Base-by-base conservation (phyloP, 2,113 vertebrate species). In the Pimephales promelas region DNA sequence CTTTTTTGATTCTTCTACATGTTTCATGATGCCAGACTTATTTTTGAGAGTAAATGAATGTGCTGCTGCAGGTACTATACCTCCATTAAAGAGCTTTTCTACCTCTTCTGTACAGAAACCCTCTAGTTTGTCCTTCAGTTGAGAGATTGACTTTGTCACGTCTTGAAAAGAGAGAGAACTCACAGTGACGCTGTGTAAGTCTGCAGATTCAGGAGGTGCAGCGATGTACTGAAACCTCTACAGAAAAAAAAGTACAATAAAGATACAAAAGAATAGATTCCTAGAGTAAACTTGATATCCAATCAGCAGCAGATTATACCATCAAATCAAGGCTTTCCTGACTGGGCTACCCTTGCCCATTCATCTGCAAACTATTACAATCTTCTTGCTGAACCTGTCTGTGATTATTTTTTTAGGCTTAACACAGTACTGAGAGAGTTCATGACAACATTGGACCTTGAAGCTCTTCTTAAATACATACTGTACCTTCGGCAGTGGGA, bases 171-270 rank as follows among this genome's bases (percentile, higher is more conserved):
- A 8, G n/a, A 71, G 45, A 49, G 45, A 49, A 28, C 70, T 47
- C 40, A 16, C 43, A 9, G 40, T 24, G n/a, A 47, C 16, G 70
- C 10, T 70, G 68, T 22, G 5, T 14, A n/a, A 71, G 40, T 47
- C 71, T 73, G 14, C 28, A 73, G n/a, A 73, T 49, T 73, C 43
- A 73, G 71, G 71, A 49, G n/a, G n/a, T 18, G 5, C 71, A 49
- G 43, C 10, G 6, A 49, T n/a, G 11, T 2, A 28, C 71, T 73
- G 24, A 24, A 73, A 73, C 43, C 24, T 47, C 71, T 49, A 49
- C 24, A 49, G 36, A 45, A 71, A 36, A 36, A 61, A 4, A 61
- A 13, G 40, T 40, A 40, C 40, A 40, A 26, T 61, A 28, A 61
- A 28, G 4, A 26, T 28, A 10, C 8, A 40, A 40, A 40, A 40